phyloP scores from a whole-genome alignment of 30 jellyfish, hydroid and myxozoan genomes.

The Morbakka virulenta region DNA sequence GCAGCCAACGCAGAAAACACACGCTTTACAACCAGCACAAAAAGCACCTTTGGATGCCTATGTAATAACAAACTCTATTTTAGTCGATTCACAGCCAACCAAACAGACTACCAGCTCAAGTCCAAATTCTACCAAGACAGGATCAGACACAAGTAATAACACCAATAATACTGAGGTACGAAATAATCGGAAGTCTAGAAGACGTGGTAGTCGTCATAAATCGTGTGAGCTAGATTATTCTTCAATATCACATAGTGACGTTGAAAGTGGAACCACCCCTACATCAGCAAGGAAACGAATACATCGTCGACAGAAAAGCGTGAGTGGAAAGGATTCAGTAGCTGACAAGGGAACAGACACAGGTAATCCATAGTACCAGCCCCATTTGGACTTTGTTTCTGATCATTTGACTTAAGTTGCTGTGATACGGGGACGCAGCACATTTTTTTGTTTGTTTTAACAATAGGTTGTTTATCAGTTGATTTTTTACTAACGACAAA shows the following conservation, averaged over 20 bases:
- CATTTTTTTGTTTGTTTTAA: too few relatives aligned
- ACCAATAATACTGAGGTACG: conserved; percentile 66
- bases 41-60: not conserved
- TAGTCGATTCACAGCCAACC: not conserved
- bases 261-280: conserved; percentile 65
- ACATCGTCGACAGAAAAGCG: conserved; percentile 81
- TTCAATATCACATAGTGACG: conserved; percentile 54
- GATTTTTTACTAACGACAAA: too few relatives aligned
- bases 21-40: not conserved
- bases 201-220: conserved; percentile 80
- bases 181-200: conserved; percentile 68
- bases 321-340: conserved; percentile 65
- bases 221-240: conserved; percentile 95
- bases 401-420: too few relatives aligned
- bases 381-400: not conserved
- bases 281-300: conserved; percentile 47
- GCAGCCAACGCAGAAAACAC: not conserved
- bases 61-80: not conserved
- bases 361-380: conserved; percentile 29
- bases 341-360: conserved; percentile 83
- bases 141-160: conserved; percentile 41
- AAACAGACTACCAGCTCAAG: not conserved
- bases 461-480: too few relatives aligned
- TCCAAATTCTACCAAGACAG: not conserved
- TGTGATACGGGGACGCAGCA: too few relatives aligned